phyloP scores from a whole-genome alignment of 2,888 invertebrate species.

The Amiota communis region DNA sequence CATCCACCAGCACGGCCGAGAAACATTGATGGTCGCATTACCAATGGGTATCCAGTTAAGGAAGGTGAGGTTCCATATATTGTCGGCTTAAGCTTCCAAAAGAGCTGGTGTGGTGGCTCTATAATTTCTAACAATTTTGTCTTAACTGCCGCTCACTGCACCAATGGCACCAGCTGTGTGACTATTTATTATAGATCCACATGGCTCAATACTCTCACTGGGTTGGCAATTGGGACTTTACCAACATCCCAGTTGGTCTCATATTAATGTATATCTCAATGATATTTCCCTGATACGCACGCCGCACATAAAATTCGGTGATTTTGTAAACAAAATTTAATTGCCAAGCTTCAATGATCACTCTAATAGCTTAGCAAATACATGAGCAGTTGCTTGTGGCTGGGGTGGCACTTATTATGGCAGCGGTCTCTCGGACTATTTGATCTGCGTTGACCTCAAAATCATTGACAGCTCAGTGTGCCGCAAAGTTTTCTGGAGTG shows the following conservation, averaged over 20 bases:
- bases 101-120: constrained; percentile 11
- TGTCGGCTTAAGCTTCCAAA: neutral
- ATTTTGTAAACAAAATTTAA: constrained; percentile 30
- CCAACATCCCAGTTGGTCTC: constrained; percentile 33
- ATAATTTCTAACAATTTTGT: neutral
- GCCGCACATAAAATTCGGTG: constrained; percentile 40
- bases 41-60: neutral
- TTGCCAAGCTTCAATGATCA: constrained; percentile 17
- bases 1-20: too few species aligned
- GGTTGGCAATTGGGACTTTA: constrained; percentile 20
- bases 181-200: neutral
- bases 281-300: constrained; percentile 45
- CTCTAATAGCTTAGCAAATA: neutral
- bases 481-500: neutral
- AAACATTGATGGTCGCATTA: constrained; percentile 12
- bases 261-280: constrained; percentile 28
- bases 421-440: neutral
- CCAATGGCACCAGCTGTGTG: neutral
- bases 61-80: neutral
- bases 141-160: constrained; percentile 13
- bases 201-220: neutral
- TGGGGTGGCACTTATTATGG: neutral
- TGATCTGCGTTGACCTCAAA: constrained; percentile 1
- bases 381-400: constrained; percentile 1
- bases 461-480: neutral